Base-by-base conservation (phyloP, 2,113 vertebrate species). In the Siphamia tubifer region DNA sequence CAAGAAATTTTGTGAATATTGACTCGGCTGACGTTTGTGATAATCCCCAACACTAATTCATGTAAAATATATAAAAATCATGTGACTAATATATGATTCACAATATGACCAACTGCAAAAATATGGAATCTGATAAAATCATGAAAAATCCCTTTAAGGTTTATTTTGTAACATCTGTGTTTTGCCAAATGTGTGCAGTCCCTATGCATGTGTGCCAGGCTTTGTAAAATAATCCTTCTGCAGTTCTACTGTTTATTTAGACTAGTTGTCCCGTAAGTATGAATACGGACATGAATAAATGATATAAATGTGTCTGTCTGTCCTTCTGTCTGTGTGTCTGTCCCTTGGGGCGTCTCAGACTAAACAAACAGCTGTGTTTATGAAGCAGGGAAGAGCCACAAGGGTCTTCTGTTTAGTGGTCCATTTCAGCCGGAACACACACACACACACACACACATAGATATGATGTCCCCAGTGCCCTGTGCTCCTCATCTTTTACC, bases 341-440 rank as follows among this genome's bases (percentile, higher is more conserved):
- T 90, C 86, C 79, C 85, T 56, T 16, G 78, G 78, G 85, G 49
- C 38, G 19, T 60, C 80, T 88, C 79, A 87, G 86, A 86, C 87
- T 88, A 88, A 89, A 88, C 87, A 89, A 89, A 88, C 87, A 88
- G 81, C 83, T 86, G 81, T 87, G 83, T 88, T 87, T 87, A 84
- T 83, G 82, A 82, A 82, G 80, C 68, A 78, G 52, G 39, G 62
- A 82, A 84, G 86, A 84, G 84, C 82, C 84, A 84, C 82, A 54
- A 82, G 82, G 74, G 81, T 84, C 79, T 82, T 77, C 76, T 87
- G 82, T 86, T 83, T 85, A 81, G 79, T 83, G 76, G 80, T 84
- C 84, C 81, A 85, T 82, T 80, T 87, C 79, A 74, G 53, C 65
- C 51, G 71, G 55, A 51, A 47, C 20, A 68, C 51, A 62, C 48